Evolutionary conservation across 1,140 invertebrate genomes (phyloP).

Genomic region (Conopomorpha cramerella): DNA sequence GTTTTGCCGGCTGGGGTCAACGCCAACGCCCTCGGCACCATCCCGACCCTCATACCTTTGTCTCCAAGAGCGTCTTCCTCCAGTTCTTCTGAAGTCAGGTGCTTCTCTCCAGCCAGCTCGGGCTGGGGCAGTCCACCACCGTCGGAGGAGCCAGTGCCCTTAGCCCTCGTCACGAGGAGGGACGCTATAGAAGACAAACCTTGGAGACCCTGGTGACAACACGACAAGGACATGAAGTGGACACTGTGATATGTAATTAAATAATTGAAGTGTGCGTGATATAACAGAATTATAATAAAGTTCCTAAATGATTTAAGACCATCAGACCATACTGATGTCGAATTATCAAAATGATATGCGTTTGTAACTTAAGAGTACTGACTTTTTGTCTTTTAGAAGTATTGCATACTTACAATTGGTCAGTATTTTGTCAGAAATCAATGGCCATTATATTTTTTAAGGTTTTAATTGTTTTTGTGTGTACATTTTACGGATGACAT

Average conservation of each 20-base stretch:
- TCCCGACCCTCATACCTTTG: slow-evolving; percentile 72
- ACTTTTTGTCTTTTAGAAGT: neutral
- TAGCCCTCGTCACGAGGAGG: slow-evolving; percentile 73
- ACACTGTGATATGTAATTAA: slow-evolving; percentile 40
- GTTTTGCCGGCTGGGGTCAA: slow-evolving; percentile 69
- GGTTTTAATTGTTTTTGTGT: slow-evolving; percentile 12
- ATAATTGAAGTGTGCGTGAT: slow-evolving; percentile 2
- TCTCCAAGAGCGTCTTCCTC: slow-evolving; percentile 72
- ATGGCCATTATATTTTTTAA: neutral
- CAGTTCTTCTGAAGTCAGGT: slow-evolving; percentile 57
- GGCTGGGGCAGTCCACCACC: slow-evolving; percentile 37
- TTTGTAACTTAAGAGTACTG: neutral
- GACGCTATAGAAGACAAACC: slow-evolving; percentile 62
- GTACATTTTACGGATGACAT: slow-evolving; percentile 46
- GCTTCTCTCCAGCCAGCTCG: slow-evolving; percentile 43
- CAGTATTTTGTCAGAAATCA: neutral
- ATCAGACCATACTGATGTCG: no score
- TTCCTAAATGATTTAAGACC: no score
- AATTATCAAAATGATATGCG: no score
- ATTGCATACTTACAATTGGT: neutral
- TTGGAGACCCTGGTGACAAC: slow-evolving; percentile 74
- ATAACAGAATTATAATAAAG: slow-evolving; percentile 20
- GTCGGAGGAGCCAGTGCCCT: slow-evolving; percentile 60
- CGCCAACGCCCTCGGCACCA: slow-evolving; percentile 47
- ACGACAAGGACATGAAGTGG: slow-evolving; percentile 14